Base-by-base conservation (phyloP, 2,797 vertebrate species). In the Glyptemys insculpta region DNA sequence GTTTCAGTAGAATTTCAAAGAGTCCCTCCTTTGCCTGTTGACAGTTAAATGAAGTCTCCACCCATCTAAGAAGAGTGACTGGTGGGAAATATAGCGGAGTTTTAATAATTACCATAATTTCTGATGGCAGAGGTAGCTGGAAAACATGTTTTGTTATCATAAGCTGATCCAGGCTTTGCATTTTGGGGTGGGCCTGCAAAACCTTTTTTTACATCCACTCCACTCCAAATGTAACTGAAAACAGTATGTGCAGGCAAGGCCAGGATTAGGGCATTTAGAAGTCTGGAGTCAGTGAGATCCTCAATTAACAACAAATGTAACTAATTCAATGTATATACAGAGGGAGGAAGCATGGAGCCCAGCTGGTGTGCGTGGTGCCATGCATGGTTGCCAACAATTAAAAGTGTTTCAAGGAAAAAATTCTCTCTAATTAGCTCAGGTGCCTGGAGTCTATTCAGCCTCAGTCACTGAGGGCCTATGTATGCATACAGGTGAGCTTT, bases 341-440 rank as follows among this genome's bases (percentile, higher is more conserved):
- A 47, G 37, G 41, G 21, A 50, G 81, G 85, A 88, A 49, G 72
- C 89, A 52, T 37, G 16, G 18, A 5, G 21, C 16, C 3, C 11
- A 31, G 78, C 1, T 86, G 78, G 79, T 80, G 80, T 41, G 65
- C 41, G 47, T 27, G 27, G 21, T 8, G 12, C 65, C 52, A 87
- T 41, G n/a, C 37, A 81, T 2, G 94, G 65, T 5, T 16, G 29
- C 31, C 53, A 91, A 53, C 82, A 84, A 94, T 79, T 85, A 81
- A 57, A 90, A 59, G 65, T 44, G 65, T 90, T 88, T 89, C 29
- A 95, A 85, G 85, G 25, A 56, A 88, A 90, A 86, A 88, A 57
- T 37, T 9, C 18, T 85, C 56, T 91, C 56, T 0, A 0, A 68
- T 31, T 91, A 86, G 94, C 49, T 91, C 56, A 16, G 88, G 14